Evolutionary conservation across 1,140 invertebrate genomes (phyloP), one percentile per base, ranked within the genome.

Genomic region (Alviniconcha marisindica): DNA sequence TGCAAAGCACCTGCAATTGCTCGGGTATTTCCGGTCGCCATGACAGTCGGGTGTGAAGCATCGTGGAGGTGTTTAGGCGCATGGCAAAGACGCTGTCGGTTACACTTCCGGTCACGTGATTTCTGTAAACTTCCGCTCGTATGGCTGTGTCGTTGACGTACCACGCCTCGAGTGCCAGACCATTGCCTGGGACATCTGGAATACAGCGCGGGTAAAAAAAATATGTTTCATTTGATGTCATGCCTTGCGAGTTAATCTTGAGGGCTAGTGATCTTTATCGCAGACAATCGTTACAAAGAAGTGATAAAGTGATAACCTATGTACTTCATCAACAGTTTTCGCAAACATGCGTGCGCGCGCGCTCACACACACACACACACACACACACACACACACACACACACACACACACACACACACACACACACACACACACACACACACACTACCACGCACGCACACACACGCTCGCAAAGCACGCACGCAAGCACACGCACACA

Each of bases 41-140:
- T 73, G 95, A 93, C 14, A 97, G 93, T 2, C 95, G 95, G 21
- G 96, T 96, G 0, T 96, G 96, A 14, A 98, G 93, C 0, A 97
- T 93, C 54, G 96, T 94, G 0, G 97, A 97, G 89, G 97, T 96
- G 92, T 98, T 97, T 80, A 97, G 94, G 51, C 95, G 95, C 66
- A 97, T 92, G 89, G 96, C 97, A 40, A 97, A 40, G 0, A 89
- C 74, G 10, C 85, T 86, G 40, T 93, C 92, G 2, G 87, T 80
- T 60, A 42, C 60, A 28, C 73, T 76, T 76, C 73, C 73, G 21
- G 73, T 76, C 73, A 31, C 42, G 42, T 51, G 73, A 18, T 7
- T 40, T 5, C 73, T n/a, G 73, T 76, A 76, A 4, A 51, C 73
- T 76, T 76, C 73, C 73, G 73, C 73, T 42, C 73, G 73, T 3